A percentile compares a stretch with the other conserved stretches of the same genome.
These are phyloP conservation scores for Nipponacmea schrenckii DNA, from an alignment of 2,888 invertebrate genomes.

Conservation along the genomic window DNA sequence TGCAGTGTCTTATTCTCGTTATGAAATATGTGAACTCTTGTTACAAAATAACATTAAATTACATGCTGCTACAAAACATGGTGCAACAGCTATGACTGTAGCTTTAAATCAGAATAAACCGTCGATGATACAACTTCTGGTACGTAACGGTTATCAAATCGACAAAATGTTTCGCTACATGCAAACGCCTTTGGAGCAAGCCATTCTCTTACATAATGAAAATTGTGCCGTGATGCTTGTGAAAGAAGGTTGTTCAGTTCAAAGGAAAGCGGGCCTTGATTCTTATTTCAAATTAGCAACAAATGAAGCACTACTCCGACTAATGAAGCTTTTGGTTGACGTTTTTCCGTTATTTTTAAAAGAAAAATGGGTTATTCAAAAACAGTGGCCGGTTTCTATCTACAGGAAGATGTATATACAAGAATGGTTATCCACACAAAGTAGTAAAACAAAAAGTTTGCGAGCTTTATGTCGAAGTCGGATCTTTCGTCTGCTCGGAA, in stretches of 20 bases:
- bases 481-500: slow-evolving; percentile 48
- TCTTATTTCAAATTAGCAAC: slow-evolving; percentile 56
- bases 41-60: slow-evolving; percentile 52
- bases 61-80: slow-evolving; percentile 50
- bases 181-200: slow-evolving; percentile 60
- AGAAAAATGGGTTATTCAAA: slow-evolving; percentile 50
- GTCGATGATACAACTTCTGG: slow-evolving; percentile 52
- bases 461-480: slow-evolving; percentile 45
- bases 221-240: slow-evolving; percentile 59
- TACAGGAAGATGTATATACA: slow-evolving; percentile 52
- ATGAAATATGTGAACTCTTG: slow-evolving; percentile 54
- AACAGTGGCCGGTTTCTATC: slow-evolving; percentile 55
- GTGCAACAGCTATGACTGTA: slow-evolving; percentile 60
- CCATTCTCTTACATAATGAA: slow-evolving; percentile 56
- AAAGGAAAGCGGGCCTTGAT: slow-evolving; percentile 36
- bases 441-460: slow-evolving; percentile 41
- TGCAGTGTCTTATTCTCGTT: slow-evolving; percentile 55
- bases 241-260: slow-evolving; percentile 53
- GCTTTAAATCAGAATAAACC: slow-evolving; percentile 60
- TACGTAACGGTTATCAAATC: slow-evolving; percentile 58
- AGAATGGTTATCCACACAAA: slow-evolving; percentile 46
- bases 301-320: slow-evolving; percentile 48
- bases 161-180: slow-evolving; percentile 51
- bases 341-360: slow-evolving; percentile 52
- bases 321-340: slow-evolving; percentile 51